Evolutionary conservation across 2,113 vertebrate species (phyloP), one percentile per base, ranked within the genome.

Genomic region (Trogon surrucura): DNA sequence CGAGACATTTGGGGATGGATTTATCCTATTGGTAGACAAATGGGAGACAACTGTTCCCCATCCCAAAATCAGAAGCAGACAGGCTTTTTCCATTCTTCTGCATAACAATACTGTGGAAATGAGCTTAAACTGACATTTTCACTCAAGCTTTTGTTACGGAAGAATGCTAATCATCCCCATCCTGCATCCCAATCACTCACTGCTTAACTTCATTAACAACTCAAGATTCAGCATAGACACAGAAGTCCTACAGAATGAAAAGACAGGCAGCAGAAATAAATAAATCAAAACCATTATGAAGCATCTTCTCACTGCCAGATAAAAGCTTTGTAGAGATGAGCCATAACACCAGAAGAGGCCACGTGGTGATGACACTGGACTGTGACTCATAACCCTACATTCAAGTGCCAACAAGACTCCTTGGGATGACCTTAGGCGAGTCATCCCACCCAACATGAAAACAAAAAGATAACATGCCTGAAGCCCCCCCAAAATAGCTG

Each of bases 31-130:
- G 82, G 61, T 45, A 88, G 51, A 48, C 36, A 90, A 94, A 67
- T 44, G 38, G 10, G 53, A 86, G 91, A 64, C 60, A 91, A 95
- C 64, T 16, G 38, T 23, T 93, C 45, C 29, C 34, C 64, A 47
- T 45, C 38, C 72, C 88, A 83, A 80, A 95, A 86, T 51, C 64
- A 53, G 87, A 69, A 45, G 57, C 13, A 5, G 60, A 64, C 57
- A 60, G 23, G 70, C 61, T 85, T 36, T 71, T 93, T 56, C 34
- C 34, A 92, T 78, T 92, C 72, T 81, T 96, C 57, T 78, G 45
- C 64, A 71, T 50, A 65, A 95, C 82, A 96, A 96, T 83, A 75
- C 80, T 25, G 88, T 79, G 92, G 83, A 97, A 95, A 91, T 94
- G 92, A 95, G 92, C 83, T 88, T 79, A 57, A 84, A 95, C 61